A percentile compares a stretch with the other conserved stretches of the same genome.
Conservation (phyloP, 2,113 vertebrate genomes). For the Hippocampus abdominalis region DNA sequence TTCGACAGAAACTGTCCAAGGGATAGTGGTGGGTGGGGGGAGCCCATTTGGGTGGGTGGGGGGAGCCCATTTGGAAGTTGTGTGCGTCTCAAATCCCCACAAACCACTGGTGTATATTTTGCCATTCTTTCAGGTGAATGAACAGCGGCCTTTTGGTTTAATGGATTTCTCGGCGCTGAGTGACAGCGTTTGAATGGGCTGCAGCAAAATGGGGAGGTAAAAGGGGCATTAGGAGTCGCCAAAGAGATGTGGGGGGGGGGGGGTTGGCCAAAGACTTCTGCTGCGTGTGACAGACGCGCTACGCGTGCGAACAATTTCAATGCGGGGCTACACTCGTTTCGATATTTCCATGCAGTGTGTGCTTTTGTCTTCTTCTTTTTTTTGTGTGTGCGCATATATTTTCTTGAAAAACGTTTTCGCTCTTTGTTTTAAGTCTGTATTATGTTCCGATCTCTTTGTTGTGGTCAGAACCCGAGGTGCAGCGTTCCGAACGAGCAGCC, state of each 20-base stretch:
- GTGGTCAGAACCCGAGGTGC: no score
- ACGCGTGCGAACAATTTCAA: conserved; percentile 29
- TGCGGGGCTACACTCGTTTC: conserved; percentile 50
- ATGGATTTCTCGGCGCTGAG: conserved; percentile 65
- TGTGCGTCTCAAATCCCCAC: conserved; percentile 30
- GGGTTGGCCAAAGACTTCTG: conserved; percentile 55
- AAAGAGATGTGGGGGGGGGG: conserved; percentile 53
- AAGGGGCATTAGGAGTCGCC: conserved; percentile 59
- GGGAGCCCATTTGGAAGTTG: conserved; percentile 30
- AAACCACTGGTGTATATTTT: conserved; percentile 49
- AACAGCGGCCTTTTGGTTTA: conserved; percentile 50
- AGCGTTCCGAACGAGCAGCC: no score
- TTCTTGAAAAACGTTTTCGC: conserved; percentile 18
- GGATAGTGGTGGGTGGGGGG: background rate
- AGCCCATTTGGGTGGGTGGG: no score
- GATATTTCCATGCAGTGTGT: conserved; percentile 32
- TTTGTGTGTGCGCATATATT: conserved; percentile 15
- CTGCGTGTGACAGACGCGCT: conserved; percentile 36
- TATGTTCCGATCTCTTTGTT: no score
- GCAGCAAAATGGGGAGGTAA: conserved; percentile 65
- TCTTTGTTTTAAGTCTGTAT: conserved; percentile 36
- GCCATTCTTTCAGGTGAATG: conserved; percentile 59
- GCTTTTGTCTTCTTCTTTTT: background rate
- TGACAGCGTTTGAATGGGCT: conserved; percentile 69
- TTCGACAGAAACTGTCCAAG: background rate